Evolutionary conservation across 2,113 vertebrate species (phyloP), one percentile per base, ranked within the genome.

Genomic region (Lycocorax pyrrhopterus): DNA sequence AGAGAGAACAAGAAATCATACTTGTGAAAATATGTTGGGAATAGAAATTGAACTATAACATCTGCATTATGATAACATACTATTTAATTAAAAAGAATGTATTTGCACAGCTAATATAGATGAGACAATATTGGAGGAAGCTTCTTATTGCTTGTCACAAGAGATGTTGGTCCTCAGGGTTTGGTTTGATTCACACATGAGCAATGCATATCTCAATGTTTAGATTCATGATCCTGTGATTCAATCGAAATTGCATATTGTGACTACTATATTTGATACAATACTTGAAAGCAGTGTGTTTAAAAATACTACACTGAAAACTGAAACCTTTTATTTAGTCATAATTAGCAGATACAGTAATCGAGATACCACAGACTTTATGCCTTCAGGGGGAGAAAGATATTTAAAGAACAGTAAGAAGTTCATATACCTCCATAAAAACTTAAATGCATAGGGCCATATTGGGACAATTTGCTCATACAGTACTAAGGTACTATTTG

Each of bases 281-380:
- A 43, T 67, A 74, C n/a, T 72, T 81, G 59, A 95, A 95, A 77
- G 21, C 39, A 52, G 26, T 37, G 17, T 59, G 32, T 94, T 87
- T 83, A 62, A 93, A 79, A 79, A 86, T 33, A 77, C 33, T 76
- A 17, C 35, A 23, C 6, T 77, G 63, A 55, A 80, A 96, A 91
- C 37, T n/a, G 80, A 95, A 94, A 73, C 46, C 82, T 71, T 95
- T 77, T 77, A 74, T 93, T 91, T 94, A 74, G 32, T 66, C 37
- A 25, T 77, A 75, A 90, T 81, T 90, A 96, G 26, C 11, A 83
- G 82, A 67, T 62, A 88, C 1, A 85, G 49, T 68, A 91, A 91
- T 85, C 0, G 0, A 96, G 82, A 85, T 66, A 83, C 25, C 39
- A 63, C 18, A 77, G 46, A 41, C 47, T 90, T 76, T 39, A 44